Evolutionary conservation across 2,888 invertebrate genomes (phyloP), one percentile per base, ranked within the genome.

Genomic region (Icerya purchasi): DNA sequence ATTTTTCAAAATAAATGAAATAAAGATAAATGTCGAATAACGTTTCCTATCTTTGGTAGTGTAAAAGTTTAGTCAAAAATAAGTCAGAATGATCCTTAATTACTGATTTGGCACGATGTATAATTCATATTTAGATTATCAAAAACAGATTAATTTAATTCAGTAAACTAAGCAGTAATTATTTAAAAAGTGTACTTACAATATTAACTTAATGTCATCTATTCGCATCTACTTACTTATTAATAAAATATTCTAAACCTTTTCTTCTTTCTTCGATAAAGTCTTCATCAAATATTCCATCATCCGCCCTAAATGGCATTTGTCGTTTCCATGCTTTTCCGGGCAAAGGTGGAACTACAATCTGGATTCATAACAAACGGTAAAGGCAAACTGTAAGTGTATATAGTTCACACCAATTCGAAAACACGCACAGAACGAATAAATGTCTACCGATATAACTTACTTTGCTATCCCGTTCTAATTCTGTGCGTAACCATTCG

Each of bases 261-360:
- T 96, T 96, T 73, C 96, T 83, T 68, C 98, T 82, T 67, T 97
- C 96, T 73, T 99, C 98, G 70, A 99, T 97, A 72, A 99, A 99
- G 70, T 92, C 94, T 70, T 98, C 97, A 73, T 99, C 98, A 73
- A 93, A 99, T 69, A 99, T 92, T 59, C 98, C 98, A 75, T 99
- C 98, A 70, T 99, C 98, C 18, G 90, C 86, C 65, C 98, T 81
- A 75, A 99, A 98, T 21, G 98, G 98, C 74, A 99, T 80, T 73
- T 97, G 97, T 70, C 96, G 79, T 74, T 97, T 97, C 82, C 94
- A 84, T 5, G 98, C 97, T 77, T 98, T 99, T 20, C 96, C 93
- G 2, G 98, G 98, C 68, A 99, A 77, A 50, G 92, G 85, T 62
- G 98, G 98, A 51, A 99, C 98, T 59, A 98, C 96, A 75, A 98